These are phyloP conservation scores for Pseudorectes ferrugineus DNA, from an alignment of 2,113 vertebrate genomes.

Conservation along the genomic window DNA sequence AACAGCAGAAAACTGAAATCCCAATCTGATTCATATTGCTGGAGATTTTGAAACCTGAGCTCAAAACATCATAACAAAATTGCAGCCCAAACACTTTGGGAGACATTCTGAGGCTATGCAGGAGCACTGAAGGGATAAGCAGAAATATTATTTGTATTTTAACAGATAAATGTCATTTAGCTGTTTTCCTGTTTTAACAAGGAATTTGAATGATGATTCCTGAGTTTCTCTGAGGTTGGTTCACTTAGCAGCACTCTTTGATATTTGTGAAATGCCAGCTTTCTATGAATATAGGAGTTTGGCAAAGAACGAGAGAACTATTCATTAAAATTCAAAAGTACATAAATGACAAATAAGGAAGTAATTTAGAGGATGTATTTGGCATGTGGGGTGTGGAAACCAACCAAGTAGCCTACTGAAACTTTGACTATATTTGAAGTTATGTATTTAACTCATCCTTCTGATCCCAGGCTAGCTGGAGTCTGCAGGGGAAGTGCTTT, in stretches of 20 bases:
- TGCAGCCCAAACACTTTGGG: not conserved
- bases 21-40: not conserved
- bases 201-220: slow-evolving; percentile 53
- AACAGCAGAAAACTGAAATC: not conserved
- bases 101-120: not conserved
- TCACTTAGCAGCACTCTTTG: slow-evolving; percentile 64
- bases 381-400: slow-evolving; percentile 57
- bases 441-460: slow-evolving; percentile 38
- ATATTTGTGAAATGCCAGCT: slow-evolving; percentile 72
- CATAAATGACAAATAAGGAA: slow-evolving; percentile 72
- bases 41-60: slow-evolving; percentile 17
- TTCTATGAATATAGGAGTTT: slow-evolving; percentile 72
- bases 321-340: slow-evolving; percentile 71
- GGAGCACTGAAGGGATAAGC: not conserved
- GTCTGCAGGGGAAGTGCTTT: not conserved
- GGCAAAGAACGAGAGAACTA: slow-evolving; percentile 64
- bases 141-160: slow-evolving; percentile 46
- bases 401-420: slow-evolving; percentile 62
- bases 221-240: slow-evolving; percentile 63
- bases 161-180: slow-evolving; percentile 56
- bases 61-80: not conserved
- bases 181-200: slow-evolving; percentile 49
- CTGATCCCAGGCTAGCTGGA: slow-evolving; percentile 13
- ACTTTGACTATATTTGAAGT: slow-evolving; percentile 62
- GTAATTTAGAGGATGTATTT: slow-evolving; percentile 68